Percentiles rank a stretch among this genome's conserved stretches.
These are phyloP conservation scores for Drosophila nigrodunni DNA, from an alignment of 1,140 invertebrate genomes.

Conservation along the genomic window DNA sequence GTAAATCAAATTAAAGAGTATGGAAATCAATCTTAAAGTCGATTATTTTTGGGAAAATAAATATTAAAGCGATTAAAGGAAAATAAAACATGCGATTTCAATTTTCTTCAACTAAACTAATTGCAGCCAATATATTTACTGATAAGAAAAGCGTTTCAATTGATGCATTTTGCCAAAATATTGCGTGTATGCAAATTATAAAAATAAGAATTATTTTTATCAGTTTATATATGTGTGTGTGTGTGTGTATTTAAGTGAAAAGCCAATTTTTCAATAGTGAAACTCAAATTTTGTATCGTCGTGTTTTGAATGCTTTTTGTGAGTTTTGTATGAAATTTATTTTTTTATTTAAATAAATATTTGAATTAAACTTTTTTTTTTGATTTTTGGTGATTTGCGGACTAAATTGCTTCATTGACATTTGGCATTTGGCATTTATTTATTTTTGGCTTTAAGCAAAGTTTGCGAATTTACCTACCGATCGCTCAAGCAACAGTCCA, in stretches of 20 bases:
- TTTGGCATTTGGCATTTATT: conserved; percentile 55
- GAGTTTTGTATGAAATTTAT: conserved; percentile 10
- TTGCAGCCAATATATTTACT: conserved; percentile 66
- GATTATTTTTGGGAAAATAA: conserved; percentile 32
- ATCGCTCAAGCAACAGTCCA: conserved; percentile 71
- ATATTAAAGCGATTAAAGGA: conserved; percentile 35
- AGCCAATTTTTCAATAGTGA: conserved; percentile 56
- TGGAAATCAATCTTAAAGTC: conserved; percentile 14
- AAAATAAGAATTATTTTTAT: conserved; percentile 19
- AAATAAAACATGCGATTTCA: conserved; percentile 61
- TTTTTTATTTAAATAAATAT: conserved; percentile 4
- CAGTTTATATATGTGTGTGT: conserved; percentile 32
- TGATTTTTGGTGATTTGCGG: conserved; percentile 17
- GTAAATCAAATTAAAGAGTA: conserved; percentile 16
- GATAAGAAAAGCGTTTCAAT: conserved; percentile 46
- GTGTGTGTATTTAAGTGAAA: conserved; percentile 10
- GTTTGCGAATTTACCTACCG: conserved; percentile 76
- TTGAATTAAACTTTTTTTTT: background rate
- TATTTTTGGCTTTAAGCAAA: conserved; percentile 42
- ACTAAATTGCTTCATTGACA: conserved; percentile 45
- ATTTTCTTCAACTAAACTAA: conserved; percentile 74
- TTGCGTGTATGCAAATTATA: conserved; percentile 50
- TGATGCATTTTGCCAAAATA: conserved; percentile 37
- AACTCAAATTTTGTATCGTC: conserved; percentile 30
- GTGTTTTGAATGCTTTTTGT: conserved; percentile 25